These are phyloP conservation scores for Scaptodrosophila latifasciaeformis DNA, from an alignment of 2,888 invertebrate genomes.

Conservation along the genomic window DNA sequence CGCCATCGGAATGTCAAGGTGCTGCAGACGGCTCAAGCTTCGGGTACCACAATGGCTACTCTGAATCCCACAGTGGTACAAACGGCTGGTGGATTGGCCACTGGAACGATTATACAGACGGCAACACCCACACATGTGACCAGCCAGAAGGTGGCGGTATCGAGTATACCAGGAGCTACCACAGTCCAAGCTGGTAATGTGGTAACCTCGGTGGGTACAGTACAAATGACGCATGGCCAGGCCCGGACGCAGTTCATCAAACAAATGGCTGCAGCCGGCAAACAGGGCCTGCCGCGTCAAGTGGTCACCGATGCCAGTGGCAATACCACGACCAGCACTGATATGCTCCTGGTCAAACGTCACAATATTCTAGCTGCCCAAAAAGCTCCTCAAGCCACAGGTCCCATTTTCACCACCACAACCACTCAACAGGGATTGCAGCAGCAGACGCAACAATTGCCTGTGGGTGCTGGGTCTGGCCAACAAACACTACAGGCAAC, in stretches of 20 bases:
- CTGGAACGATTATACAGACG: slow-evolving; percentile 73
- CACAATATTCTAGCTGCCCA: slow-evolving; percentile 74
- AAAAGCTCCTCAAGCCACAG: slow-evolving; percentile 73
- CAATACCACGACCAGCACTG: slow-evolving; percentile 75
- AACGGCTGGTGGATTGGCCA: slow-evolving; percentile 69
- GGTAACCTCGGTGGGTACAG: slow-evolving; percentile 74
- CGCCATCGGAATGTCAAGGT: slow-evolving; percentile 74
- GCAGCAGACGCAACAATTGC: slow-evolving; percentile 71
- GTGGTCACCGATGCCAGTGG: slow-evolving; percentile 75
- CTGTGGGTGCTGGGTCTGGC: slow-evolving; percentile 56
- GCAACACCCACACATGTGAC: slow-evolving; percentile 71
- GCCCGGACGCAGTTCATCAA: slow-evolving; percentile 74
- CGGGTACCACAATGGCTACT: slow-evolving; percentile 23
- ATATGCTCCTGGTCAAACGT: slow-evolving; percentile 79
- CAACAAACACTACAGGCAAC: slow-evolving; percentile 69
- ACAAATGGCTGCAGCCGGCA: slow-evolving; percentile 70
- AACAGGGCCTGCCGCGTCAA: slow-evolving; percentile 76
- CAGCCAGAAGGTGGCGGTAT: slow-evolving; percentile 74
- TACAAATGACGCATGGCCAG: slow-evolving; percentile 76
- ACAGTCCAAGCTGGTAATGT: slow-evolving; percentile 59
- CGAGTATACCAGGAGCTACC: slow-evolving; percentile 64
- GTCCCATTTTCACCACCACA: slow-evolving; percentile 76
- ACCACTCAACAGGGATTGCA: slow-evolving; percentile 33
- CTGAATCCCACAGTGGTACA: slow-evolving; percentile 67
- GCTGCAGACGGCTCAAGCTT: slow-evolving; percentile 51